These are phyloP conservation scores for Polymixis lichenea DNA, from an alignment of 2,888 invertebrate genomes.

Conservation along the genomic window DNA sequence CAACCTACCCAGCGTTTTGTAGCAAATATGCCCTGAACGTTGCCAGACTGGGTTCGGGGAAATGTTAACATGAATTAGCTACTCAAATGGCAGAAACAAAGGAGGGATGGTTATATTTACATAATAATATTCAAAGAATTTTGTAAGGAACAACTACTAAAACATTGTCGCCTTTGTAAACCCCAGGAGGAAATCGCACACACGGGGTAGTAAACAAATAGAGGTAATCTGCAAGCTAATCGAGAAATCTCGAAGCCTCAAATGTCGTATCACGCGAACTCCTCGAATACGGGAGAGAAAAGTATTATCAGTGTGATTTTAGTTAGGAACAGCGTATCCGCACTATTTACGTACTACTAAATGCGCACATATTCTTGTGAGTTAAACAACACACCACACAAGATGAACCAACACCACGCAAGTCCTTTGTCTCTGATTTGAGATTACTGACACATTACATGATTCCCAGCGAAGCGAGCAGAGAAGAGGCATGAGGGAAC, in stretches of 20 bases:
- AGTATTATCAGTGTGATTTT: neutral
- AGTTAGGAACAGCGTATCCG: neutral
- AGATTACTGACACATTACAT: conserved; percentile 60
- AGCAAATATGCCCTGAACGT: neutral
- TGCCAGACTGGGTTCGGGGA: neutral
- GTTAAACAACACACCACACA: conserved; percentile 24
- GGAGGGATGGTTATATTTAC: conserved; percentile 22
- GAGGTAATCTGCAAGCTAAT: neutral
- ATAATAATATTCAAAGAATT: neutral
- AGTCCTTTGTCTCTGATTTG: conserved; percentile 47
- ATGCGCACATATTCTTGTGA: conserved; percentile 1
- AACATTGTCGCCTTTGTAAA: conserved; percentile 4
- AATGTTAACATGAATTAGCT: conserved; percentile 6
- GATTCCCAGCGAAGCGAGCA: conserved; percentile 80
- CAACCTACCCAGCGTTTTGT: conserved; percentile 1
- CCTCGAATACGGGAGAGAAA: neutral
- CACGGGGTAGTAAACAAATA: conserved; percentile 10
- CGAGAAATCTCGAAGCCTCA: neutral
- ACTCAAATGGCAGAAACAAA: conserved; percentile 47
- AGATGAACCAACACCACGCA: conserved; percentile 52
- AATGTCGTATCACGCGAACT: neutral
- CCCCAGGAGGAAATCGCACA: neutral
- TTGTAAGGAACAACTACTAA: conserved; percentile 15
- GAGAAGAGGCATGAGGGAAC: conserved; percentile 77
- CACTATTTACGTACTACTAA: conserved; percentile 1